A percentile compares a stretch with the other conserved stretches of the same genome.
These are phyloP conservation scores for Ictidomys tridecemlineatus DNA, from an alignment of 2,113 vertebrate species.

Conservation along the genomic window DNA sequence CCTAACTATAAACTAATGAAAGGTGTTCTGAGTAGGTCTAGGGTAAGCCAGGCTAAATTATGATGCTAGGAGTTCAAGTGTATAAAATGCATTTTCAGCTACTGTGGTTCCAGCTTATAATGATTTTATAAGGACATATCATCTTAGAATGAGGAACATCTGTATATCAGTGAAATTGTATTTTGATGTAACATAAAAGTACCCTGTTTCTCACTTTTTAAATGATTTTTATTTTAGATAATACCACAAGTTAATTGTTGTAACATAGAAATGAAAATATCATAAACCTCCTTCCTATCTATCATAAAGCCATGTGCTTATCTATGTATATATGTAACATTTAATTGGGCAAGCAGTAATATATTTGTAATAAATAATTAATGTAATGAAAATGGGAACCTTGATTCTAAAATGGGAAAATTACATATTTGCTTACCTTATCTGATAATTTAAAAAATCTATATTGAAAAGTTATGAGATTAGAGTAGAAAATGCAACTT, in stretches of 20 bases:
- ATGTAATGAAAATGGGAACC: neutral
- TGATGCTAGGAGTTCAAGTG: neutral
- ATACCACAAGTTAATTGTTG: neutral
- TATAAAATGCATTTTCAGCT: neutral
- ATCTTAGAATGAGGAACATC: neutral
- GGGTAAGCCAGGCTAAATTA: too few species aligned
- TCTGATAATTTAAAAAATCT: neutral
- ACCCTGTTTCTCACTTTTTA: neutral
- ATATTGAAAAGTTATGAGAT: slow-evolving; percentile 11
- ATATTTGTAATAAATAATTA: neutral
- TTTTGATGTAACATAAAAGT: neutral
- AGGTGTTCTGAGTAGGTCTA: neutral
- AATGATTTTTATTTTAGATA: slow-evolving; percentile 6
- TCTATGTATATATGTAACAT: neutral
- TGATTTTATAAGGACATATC: neutral
- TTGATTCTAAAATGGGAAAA: neutral
- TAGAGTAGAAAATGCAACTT: slow-evolving; percentile 19
- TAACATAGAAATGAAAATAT: neutral
- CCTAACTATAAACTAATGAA: too few species aligned
- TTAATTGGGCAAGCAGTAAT: neutral
- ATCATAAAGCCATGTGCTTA: neutral
- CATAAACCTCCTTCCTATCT: neutral
- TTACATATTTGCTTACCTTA: neutral
- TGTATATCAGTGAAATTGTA: neutral
- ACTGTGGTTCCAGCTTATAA: neutral